A percentile compares a stretch with the other conserved stretches of the same genome.
These are phyloP conservation scores for Mormyrops attenuatus DNA, from an alignment of 2,797 vertebrate species.

Conservation along the genomic window DNA sequence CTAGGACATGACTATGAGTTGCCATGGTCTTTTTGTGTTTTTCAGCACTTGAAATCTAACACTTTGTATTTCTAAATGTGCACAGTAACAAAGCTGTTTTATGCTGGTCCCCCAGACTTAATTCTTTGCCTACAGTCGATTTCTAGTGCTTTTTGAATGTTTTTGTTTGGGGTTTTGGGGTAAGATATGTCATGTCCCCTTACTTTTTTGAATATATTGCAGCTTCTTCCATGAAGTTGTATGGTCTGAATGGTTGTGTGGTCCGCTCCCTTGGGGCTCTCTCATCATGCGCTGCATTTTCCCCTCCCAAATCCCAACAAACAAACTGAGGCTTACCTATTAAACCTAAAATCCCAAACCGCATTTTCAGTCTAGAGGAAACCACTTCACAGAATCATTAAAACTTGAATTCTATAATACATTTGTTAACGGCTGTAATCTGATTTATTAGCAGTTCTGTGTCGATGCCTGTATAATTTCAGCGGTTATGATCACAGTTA, in stretches of 20 bases:
- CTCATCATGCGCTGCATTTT: not conserved
- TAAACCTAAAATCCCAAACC: not conserved
- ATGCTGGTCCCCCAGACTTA: not conserved
- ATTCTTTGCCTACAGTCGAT: not conserved
- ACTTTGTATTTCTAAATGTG: not conserved
- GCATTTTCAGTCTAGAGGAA: not conserved
- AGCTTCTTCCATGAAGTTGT: not conserved
- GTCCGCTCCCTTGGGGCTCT: not conserved
- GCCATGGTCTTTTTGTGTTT: not conserved
- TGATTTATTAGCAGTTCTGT: not conserved
- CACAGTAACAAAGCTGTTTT: not conserved
- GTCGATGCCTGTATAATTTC: not conserved
- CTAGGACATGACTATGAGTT: not conserved
- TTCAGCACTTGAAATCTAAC: not conserved
- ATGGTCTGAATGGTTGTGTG: not conserved
- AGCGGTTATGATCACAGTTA: not conserved
- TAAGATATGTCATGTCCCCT: not conserved
- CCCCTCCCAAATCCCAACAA: not conserved
- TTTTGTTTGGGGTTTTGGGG: too few species aligned
- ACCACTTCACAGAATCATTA: not conserved
- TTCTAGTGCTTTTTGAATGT: not conserved
- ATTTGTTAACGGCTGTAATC: not conserved
- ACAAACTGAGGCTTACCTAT: not conserved
- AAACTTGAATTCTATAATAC: not conserved
- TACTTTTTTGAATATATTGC: not conserved